These are phyloP conservation scores for Sprattus sprattus DNA, from an alignment of 2,113 vertebrate genomes.

Conservation along the genomic window DNA sequence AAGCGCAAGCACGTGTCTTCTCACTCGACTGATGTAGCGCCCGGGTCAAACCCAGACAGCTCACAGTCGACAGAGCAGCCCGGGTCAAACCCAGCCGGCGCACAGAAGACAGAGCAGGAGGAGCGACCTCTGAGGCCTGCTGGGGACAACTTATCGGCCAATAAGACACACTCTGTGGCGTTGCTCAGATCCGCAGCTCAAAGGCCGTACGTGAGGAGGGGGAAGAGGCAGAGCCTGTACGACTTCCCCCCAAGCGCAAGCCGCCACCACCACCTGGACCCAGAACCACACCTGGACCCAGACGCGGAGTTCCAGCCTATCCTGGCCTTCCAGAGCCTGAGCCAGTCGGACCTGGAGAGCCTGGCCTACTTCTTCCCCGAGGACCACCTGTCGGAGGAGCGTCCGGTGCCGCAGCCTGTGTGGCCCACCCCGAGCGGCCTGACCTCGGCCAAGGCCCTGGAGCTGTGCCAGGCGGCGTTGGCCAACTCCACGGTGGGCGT, in stretches of 20 bases:
- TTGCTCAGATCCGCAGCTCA: neutral
- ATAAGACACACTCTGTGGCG: neutral
- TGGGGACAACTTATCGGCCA: neutral
- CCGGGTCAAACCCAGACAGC: neutral
- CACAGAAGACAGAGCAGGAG: neutral
- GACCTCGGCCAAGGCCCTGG: conserved; percentile 67
- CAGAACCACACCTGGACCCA: neutral
- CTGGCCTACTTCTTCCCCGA: conserved; percentile 80
- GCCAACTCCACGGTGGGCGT: conserved; percentile 71
- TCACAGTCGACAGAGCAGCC: neutral
- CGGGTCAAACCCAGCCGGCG: neutral
- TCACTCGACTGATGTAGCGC: conserved; percentile 11
- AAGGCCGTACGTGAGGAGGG: conserved; percentile 17
- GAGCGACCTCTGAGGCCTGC: neutral
- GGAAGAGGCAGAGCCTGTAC: conserved; percentile 38
- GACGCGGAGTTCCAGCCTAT: conserved; percentile 56
- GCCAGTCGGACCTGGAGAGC: conserved; percentile 60
- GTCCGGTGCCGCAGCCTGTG: conserved; percentile 38
- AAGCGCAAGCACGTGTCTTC: conserved; percentile 43
- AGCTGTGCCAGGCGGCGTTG: conserved; percentile 71
- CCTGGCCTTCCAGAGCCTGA: conserved; percentile 54
- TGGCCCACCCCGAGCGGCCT: conserved; percentile 78
- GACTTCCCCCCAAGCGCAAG: neutral
- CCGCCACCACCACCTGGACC: neutral
- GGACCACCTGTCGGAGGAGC: conserved; percentile 70